Base-by-base conservation (phyloP, 1,140 invertebrate species). In the Pseudomyrmex sp. region DNA sequence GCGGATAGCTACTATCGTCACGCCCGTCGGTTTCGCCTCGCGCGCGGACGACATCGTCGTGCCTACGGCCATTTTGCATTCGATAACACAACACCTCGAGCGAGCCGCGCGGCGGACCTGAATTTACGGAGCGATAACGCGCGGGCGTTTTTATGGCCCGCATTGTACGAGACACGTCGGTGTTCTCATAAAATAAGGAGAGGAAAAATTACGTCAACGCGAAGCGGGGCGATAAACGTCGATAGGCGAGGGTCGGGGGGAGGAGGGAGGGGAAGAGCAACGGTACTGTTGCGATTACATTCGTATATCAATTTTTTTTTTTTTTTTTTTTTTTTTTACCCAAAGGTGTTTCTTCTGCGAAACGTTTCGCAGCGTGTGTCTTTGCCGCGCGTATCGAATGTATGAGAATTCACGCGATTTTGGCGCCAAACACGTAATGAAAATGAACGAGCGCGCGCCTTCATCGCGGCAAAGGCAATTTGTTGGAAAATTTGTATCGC, bases 1-100 rank as follows among this genome's bases (percentile, higher is more conserved):
- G 48, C 48, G 76, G 76, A 80, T 80, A 80, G 76, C 76, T 59
- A 61, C 76, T 80, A 80, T 80, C 76, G 65, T 79, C 65, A 69
- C 54, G 12, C 66, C 66, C 54, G 74, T 20, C 18, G 44, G 44
- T 80, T 46, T 70, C 35, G 44, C 76, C 65, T 80, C 44, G 70
- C 46, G 23, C 2, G n/a, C 48, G 35, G 5, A 18, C 62, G 10
- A 2, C 50, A 4, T 10, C 5, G 44, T 62, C 44, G 74, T 79
- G 66, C n/a, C 54, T 59, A 72, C 46, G n/a, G 54, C 76, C 76
- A 70, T 80, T 80, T 80, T 72, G 66, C 76, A 80, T 80, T 80
- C 66, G 76, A 80, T 80, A 80, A 80, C 66, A 80, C 66, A 66
- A 80, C 54, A 72, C 76, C 12, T 46, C 18, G 35, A 58, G 65